Evolutionary conservation across 2,113 vertebrate species (phyloP), one percentile per base, ranked within the genome.

Genomic region (Apodemus sylvaticus): DNA sequence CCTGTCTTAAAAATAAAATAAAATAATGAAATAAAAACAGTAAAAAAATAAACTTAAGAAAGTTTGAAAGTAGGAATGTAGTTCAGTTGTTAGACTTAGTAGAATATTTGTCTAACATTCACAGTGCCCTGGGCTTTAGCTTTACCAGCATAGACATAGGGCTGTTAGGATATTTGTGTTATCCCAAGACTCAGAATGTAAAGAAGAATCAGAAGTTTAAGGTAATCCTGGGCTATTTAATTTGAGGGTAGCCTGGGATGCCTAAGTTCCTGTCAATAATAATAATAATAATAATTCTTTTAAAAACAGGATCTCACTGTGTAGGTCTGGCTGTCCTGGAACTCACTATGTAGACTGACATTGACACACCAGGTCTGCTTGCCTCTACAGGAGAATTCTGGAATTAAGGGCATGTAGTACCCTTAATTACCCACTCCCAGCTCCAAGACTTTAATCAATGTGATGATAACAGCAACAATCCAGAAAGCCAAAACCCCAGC

Each of bases 391-490:
- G 60, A 20, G 60, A 31, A 4, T 85, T 45, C 60, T 64, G 9
- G 9, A 24, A 64, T 34, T 85, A 85, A 31, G 31, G 39, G 39
- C 39, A 3, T 7, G 39, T 17, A 85, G 16, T 29, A 45, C 26
- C n/a, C n/a, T n/a, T n/a, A n/a, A n/a, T n/a, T n/a, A n/a, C n/a
- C n/a, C 29, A 34, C 82, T 34, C 82, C 60, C 29, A 2, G 4
- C 14, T 13, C 11, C 11, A 88, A n/a, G 11, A 36, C 78, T 91
- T 91, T 64, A 73, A 95, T 86, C 55, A 76, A 45, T 48, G 48
- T 60, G 24, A 42, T 39, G 34, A 96, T 16, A 82, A 93, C 62
- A 93, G 86, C 70, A 42, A 68, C 51, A 55, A 55, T 89, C 31
- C 77, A 86, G 62, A 77, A 78, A 88, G 45, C 58, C 86, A 88